Percentiles rank a stretch among this genome's conserved stretches.
Conservation (phyloP, 1,140 invertebrate species). For the Coptotermes formosanus region DNA sequence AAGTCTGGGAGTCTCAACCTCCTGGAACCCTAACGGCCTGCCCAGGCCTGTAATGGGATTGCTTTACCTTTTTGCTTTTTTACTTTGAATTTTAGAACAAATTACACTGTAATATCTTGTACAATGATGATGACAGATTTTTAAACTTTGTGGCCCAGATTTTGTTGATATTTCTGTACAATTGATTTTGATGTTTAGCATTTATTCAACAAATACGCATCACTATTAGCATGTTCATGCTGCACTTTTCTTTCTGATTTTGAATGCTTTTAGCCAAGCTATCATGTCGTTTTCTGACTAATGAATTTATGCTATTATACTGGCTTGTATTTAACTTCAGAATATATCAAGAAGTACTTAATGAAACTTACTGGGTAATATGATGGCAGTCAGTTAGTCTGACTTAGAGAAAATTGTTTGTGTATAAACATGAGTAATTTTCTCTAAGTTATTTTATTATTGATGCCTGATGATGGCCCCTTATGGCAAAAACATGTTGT, state of each 20-base stretch:
- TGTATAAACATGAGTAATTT: too few species aligned
- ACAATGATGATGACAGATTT: too few species aligned
- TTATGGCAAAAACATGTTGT: too few species aligned
- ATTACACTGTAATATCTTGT: background rate
- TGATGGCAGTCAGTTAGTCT: too few species aligned
- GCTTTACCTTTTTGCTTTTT: too few species aligned
- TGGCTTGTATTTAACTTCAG: background rate
- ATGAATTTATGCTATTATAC: background rate
- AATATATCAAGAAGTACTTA: constrained; percentile 20
- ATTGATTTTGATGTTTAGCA: background rate
- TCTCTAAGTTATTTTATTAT: too few species aligned
- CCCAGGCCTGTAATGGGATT: too few species aligned
- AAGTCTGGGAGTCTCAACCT: too few species aligned
- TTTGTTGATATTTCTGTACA: background rate
- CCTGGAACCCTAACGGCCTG: too few species aligned
- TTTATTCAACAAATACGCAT: background rate
- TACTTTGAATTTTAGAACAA: background rate
- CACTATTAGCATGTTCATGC: background rate
- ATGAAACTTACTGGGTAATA: background rate
- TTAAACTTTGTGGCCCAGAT: background rate
- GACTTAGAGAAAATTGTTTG: too few species aligned
- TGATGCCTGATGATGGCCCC: too few species aligned
- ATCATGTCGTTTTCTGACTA: background rate
- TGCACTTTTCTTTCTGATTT: background rate
- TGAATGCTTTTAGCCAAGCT: background rate